phyloP scores from a whole-genome alignment of 2,113 vertebrate species.

The Oreochromis niloticus region DNA sequence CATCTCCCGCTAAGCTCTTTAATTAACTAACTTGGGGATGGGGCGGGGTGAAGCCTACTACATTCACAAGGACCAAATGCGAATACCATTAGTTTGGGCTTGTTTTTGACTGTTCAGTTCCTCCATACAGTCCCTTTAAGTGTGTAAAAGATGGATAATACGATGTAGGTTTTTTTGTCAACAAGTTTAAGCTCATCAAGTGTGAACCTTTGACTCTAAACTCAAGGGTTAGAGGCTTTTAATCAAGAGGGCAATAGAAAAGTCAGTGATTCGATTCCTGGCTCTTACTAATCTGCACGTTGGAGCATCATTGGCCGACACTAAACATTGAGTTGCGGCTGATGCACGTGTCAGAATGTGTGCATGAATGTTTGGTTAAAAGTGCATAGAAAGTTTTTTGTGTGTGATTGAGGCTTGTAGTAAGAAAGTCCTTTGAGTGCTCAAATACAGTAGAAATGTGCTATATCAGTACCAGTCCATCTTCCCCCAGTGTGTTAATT shows the following conservation, averaged over 20 bases:
- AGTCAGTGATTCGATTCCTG: background rate
- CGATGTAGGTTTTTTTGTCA: background rate
- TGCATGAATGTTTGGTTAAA: background rate
- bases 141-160: background rate
- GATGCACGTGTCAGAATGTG: background rate
- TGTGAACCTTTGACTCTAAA: background rate
- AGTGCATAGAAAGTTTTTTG: fast-evolving
- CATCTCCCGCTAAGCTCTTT: background rate
- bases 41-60: background rate
- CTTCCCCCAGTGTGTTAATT: background rate
- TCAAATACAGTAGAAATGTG: background rate
- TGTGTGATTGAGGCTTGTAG: background rate
- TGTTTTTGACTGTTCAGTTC: background rate
- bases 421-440: background rate
- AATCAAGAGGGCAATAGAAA: background rate
- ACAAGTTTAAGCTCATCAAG: background rate
- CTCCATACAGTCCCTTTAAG: background rate
- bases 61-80: background rate
- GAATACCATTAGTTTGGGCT: fast-evolving
- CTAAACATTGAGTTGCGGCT: background rate
- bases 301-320: background rate
- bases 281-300: background rate
- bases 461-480: background rate
- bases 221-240: background rate
- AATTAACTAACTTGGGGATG: background rate